Percentiles rank a stretch among this genome's conserved stretches.
phyloP scores from a whole-genome alignment of 2,797 vertebrate genomes.

The Labroides dimidiatus region DNA sequence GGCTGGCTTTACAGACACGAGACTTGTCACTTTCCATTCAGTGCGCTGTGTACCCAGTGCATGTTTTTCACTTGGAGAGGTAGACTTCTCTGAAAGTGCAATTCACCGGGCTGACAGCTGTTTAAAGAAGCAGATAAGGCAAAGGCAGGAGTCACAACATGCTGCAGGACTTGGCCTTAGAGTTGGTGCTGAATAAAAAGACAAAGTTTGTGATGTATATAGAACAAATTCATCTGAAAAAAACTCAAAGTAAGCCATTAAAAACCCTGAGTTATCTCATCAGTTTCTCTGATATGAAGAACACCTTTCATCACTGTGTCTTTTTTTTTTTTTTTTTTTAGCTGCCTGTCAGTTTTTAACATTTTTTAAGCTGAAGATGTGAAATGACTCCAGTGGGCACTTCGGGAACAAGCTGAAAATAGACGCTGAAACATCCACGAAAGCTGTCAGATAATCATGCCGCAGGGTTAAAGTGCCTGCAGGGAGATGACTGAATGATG shows the following conservation, averaged over 20 bases:
- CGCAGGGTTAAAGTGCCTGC: slow-evolving; percentile 40
- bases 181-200: slow-evolving; percentile 4
- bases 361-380: slow-evolving; percentile 49
- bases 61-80: slow-evolving; percentile 21
- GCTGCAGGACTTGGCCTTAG: neutral
- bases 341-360: slow-evolving; percentile 42
- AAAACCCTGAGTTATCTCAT: slow-evolving; percentile 37
- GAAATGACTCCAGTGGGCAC: slow-evolving; percentile 51
- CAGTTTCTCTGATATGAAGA: slow-evolving; percentile 28
- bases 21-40: slow-evolving; percentile 18
- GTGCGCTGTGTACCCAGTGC: neutral
- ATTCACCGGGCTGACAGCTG: slow-evolving; percentile 17
- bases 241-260: slow-evolving; percentile 19
- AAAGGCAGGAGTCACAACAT: neutral
- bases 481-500: slow-evolving; percentile 31
- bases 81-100: neutral
- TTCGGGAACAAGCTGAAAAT: slow-evolving; percentile 61
- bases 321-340: slow-evolving; percentile 65
- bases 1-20: slow-evolving; percentile 37
- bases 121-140: neutral
- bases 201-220: neutral
- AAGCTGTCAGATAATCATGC: slow-evolving; percentile 56
- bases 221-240: neutral
- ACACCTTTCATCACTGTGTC: slow-evolving; percentile 30
- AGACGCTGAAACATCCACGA: slow-evolving; percentile 52